These are phyloP conservation scores for Sylvia borin DNA, from an alignment of 2,797 vertebrate genomes.

Conservation along the genomic window DNA sequence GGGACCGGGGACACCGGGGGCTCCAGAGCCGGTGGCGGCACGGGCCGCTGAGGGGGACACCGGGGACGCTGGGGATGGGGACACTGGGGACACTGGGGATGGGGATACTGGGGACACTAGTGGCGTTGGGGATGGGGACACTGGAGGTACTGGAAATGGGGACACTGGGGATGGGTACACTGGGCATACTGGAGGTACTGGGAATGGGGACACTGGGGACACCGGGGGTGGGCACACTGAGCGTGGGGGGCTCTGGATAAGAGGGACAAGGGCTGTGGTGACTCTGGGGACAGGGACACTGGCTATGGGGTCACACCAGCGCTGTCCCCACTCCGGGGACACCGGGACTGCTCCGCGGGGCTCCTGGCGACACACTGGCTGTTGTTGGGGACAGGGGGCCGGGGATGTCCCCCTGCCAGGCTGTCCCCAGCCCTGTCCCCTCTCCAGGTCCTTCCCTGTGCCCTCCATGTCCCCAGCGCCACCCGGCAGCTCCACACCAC, in stretches of 20 bases:
- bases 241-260: neutral
- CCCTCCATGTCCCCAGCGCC: neutral
- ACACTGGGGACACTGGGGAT: no score
- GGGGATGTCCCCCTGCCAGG: neutral
- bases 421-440: neutral
- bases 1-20: no score
- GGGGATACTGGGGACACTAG: no score
- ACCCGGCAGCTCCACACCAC: neutral
- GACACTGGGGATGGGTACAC: neutral
- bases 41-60: no score
- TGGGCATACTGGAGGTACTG: no score
- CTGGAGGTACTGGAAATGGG: no score
- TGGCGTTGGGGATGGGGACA: no score
- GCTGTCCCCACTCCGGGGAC: neutral
- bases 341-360: neutral
- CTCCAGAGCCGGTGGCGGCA: no score
- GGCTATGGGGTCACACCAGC: neutral
- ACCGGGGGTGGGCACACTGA: neutral
- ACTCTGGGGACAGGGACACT: neutral
- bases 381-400: neutral
- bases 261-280: neutral
- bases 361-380: neutral
- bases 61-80: neutral
- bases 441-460: neutral
- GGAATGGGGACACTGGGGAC: neutral